Evolutionary conservation across 2,888 invertebrate species (phyloP).

Genomic region (Zeuzera pyrina): DNA sequence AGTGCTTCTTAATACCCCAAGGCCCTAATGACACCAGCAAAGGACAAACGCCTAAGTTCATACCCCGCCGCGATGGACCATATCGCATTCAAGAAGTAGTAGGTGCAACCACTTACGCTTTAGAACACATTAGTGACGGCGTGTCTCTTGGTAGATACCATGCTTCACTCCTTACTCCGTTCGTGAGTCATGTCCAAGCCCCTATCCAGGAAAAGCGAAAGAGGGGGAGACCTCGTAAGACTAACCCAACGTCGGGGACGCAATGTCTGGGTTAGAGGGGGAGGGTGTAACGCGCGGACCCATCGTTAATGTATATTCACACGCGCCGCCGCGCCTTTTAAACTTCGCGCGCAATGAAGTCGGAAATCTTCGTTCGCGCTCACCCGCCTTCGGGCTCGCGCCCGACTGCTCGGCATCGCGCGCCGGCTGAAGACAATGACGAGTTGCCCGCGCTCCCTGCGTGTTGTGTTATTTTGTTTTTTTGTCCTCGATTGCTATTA

Average conservation of each 20-base stretch:
- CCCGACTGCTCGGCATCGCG: no score
- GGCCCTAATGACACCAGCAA: constrained; percentile 1
- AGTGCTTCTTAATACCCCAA: background rate
- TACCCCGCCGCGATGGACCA: constrained; percentile 4
- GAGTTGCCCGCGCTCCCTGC: no score
- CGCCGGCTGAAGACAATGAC: no score
- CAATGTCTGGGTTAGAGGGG: constrained; percentile 3
- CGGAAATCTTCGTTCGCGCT: background rate
- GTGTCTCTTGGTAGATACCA: constrained; percentile 2
- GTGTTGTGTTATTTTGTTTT: no score
- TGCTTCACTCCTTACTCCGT: constrained; percentile 3
- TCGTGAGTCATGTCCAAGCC: background rate
- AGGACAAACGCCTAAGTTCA: constrained; percentile 3
- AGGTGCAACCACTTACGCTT: constrained; percentile 1
- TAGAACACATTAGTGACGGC: background rate
- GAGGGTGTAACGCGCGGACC: background rate
- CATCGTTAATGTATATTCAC: background rate
- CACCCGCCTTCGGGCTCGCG: background rate
- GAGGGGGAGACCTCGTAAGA: constrained; percentile 1
- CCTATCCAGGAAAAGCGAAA: constrained; percentile 1
- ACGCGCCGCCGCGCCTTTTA: no score
- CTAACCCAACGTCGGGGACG: background rate
- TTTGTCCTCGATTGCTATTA: no score
- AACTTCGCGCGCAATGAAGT: no score
- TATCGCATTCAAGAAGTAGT: background rate